A percentile compares a stretch with the other conserved stretches of the same genome.
These are phyloP conservation scores for Aselliscus stoliczkanus DNA, from an alignment of 2,797 vertebrate species.

Conservation along the genomic window DNA sequence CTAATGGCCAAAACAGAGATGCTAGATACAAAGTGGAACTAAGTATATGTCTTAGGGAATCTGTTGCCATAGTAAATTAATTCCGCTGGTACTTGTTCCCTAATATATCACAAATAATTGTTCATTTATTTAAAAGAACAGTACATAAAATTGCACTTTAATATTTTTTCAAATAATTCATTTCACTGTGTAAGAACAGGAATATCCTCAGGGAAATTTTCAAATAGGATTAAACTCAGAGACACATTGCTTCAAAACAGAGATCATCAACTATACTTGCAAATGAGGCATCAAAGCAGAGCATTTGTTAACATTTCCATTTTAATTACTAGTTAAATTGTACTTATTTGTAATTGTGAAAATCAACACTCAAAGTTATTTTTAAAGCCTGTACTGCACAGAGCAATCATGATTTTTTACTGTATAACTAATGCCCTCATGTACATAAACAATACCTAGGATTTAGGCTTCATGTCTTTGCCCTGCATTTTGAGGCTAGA, in stretches of 20 bases:
- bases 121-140: background rate
- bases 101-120: background rate
- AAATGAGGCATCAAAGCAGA: conserved; percentile 15
- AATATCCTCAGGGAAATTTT: conserved; percentile 14
- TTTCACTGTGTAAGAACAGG: conserved; percentile 25
- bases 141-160: background rate
- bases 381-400: background rate
- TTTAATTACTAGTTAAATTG: conserved; percentile 54
- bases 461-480: background rate
- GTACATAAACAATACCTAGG: background rate
- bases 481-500: background rate
- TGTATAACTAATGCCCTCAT: background rate
- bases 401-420: background rate
- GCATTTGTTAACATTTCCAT: conserved; percentile 27
- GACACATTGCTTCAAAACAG: conserved; percentile 6
- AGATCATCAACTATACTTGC: background rate
- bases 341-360: conserved; percentile 45
- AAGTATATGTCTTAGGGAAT: background rate
- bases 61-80: background rate
- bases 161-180: conserved; percentile 11
- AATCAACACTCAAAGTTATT: conserved; percentile 25
- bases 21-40: background rate
- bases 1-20: background rate
- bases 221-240: background rate
- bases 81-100: background rate